phyloP scores from a whole-genome alignment of 2,888 invertebrate species.

The Punctoribates punctum region DNA sequence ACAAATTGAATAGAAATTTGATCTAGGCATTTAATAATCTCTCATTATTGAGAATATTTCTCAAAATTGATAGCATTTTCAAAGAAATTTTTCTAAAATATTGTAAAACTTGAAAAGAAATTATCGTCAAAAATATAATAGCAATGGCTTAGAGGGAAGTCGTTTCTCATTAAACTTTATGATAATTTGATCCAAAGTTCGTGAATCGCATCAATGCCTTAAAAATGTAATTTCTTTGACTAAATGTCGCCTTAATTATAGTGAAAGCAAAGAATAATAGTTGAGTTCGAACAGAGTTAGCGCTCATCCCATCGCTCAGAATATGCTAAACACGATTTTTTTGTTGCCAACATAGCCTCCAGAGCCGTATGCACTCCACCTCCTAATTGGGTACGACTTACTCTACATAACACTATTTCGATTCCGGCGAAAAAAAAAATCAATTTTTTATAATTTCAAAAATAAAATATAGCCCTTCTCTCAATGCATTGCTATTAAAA shows the following conservation, averaged over 20 bases:
- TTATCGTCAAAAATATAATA: neutral
- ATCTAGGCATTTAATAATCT: too few species aligned
- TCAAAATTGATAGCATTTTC: neutral
- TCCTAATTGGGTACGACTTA: neutral
- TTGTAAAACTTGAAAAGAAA: neutral
- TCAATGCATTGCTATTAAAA: too few species aligned
- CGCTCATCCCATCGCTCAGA: neutral
- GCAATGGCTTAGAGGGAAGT: neutral
- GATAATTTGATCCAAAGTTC: slow-evolving; percentile 10
- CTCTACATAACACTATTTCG: neutral
- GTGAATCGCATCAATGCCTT: slow-evolving; percentile 11
- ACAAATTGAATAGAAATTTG: too few species aligned
- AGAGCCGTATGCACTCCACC: neutral
- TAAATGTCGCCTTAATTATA: slow-evolving; percentile 1
- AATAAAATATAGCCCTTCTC: too few species aligned
- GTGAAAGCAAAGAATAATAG: neutral
- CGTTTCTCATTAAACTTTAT: neutral
- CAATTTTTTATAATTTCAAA: too few species aligned
- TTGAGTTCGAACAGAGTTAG: neutral
- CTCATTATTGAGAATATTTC: neutral
- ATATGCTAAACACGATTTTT: slow-evolving; percentile 8
- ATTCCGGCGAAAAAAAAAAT: too few species aligned
- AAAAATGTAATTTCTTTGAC: slow-evolving; percentile 6
- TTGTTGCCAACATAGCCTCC: neutral
- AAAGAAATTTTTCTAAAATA: neutral